Percentiles rank a stretch among this genome's conserved stretches.
Conservation (phyloP, 2,888 invertebrate genomes). For the Eristalinus aeneus region DNA sequence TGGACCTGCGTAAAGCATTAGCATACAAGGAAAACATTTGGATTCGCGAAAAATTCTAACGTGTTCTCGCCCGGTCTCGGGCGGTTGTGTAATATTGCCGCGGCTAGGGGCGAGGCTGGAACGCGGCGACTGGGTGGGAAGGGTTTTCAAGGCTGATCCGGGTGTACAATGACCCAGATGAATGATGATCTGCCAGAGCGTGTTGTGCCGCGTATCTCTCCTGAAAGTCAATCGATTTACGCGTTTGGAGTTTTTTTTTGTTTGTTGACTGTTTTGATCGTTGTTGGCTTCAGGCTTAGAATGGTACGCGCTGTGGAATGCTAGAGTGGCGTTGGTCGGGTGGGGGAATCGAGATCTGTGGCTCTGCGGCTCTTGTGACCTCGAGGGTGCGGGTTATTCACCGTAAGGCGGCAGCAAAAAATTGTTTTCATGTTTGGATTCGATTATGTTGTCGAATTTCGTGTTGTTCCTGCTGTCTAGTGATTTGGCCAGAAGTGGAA, state of each 20-base stretch:
- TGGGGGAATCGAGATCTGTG: background rate
- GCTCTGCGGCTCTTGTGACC: conserved; percentile 19
- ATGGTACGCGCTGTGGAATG: conserved; percentile 16
- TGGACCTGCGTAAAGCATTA: conserved; percentile 41
- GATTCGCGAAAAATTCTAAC: conserved; percentile 51
- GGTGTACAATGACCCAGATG: conserved; percentile 60
- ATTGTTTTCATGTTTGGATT: conserved; percentile 48
- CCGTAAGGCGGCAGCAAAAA: conserved; percentile 43
- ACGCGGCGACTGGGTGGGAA: background rate
- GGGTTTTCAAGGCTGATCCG: conserved; percentile 50
- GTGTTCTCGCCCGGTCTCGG: conserved; percentile 6
- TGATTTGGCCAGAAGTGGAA: conserved; percentile 8
- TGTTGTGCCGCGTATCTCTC: background rate
- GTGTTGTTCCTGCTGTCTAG: background rate
- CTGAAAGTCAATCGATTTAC: background rate
- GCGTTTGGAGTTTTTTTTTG: background rate
- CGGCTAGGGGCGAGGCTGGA: too few relatives aligned
- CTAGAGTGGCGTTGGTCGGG: background rate
- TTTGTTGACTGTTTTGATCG: background rate
- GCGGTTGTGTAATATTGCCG: conserved; percentile 22
- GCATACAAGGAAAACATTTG: conserved; percentile 54
- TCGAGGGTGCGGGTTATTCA: conserved; percentile 60
- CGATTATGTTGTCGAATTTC: conserved; percentile 31
- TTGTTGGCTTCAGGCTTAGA: background rate
- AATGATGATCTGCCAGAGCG: conserved; percentile 6